Base-by-base conservation (phyloP, 2,888 invertebrate species). In the Drosophila atripex region DNA sequence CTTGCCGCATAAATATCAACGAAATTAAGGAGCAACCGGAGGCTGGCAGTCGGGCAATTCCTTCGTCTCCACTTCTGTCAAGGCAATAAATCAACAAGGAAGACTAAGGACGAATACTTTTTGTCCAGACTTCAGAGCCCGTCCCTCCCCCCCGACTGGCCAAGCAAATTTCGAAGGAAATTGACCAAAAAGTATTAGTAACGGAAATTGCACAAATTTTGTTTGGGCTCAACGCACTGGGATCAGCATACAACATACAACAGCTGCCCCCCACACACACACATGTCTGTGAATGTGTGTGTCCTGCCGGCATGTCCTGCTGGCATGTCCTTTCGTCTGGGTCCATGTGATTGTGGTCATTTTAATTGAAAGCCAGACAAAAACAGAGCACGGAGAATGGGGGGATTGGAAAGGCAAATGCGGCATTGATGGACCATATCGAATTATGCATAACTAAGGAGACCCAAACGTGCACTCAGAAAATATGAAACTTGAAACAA, bases 1-100 rank as follows among this genome's bases (percentile, higher is more conserved):
- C 82, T 82, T 80, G 82, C 83, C 83, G 83, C 86, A 83, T 83
- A 83, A 83, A 86, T 83, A 83, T 83, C 84, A 86, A 83, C 86
- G 86, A 83, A 83, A 83, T 83, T 83, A 83, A 83, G 82, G 84
- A 70, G 61, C 61, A 56, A 66, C 56, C 50, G 54, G 58, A 49
- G 39, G 49, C 49, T 9, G 51, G 32, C 65, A 55, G 65, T n/a
- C 18, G 16, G 39, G 39, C 39, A 39, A 16, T 16, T 39, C 39
- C 41, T 41, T 41, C 41, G 18, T 41, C 12, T 32, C 1, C 32
- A 4, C 12, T 32, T 32, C 38, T 18, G 68, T 38, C 68, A 58
- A 58, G 61, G 61, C 70, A 55, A 70, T 70, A 70, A 70, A 70
- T 70, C 70, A 70, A 61, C 70, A 45, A 51, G 70, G 46, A 70